Evolutionary conservation across 2,888 invertebrate genomes (phyloP).

Genomic region (Netelia virgata): DNA sequence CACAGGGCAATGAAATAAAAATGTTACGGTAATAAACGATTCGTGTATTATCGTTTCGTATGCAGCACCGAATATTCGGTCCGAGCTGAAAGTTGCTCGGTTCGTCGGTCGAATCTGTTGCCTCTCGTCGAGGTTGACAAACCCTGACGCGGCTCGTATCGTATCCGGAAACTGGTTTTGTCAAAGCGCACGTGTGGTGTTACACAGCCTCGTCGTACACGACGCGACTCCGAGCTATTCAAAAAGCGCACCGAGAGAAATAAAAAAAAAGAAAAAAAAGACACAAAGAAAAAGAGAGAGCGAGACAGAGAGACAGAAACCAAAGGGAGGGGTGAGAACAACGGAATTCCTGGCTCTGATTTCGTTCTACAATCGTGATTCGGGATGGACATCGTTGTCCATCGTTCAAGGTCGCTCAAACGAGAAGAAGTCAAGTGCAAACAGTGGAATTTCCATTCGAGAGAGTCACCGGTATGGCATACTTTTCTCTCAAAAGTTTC

Average conservation of each 20-base stretch:
- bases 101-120: slow-evolving; percentile 4
- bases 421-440: slow-evolving; percentile 44
- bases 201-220: slow-evolving; percentile 28
- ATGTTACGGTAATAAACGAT: background rate
- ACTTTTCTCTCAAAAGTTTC: no score
- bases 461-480: no score
- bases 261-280: background rate
- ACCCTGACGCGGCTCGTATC: slow-evolving; percentile 49
- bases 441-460: background rate
- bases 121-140: slow-evolving; percentile 65
- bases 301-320: background rate
- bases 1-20: background rate
- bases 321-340: slow-evolving; percentile 10
- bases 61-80: background rate
- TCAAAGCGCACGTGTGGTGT: slow-evolving; percentile 51
- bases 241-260: slow-evolving; percentile 15
- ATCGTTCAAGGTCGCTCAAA: slow-evolving; percentile 33
- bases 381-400: slow-evolving; percentile 29
- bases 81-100: no score
- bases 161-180: slow-evolving; percentile 69
- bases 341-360: slow-evolving; percentile 56
- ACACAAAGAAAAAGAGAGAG: background rate
- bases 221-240: slow-evolving; percentile 13
- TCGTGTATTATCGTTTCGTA: background rate
- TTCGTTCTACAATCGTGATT: slow-evolving; percentile 54